Conservation (phyloP, 2,888 invertebrate genomes). For the Meiosimyza decipiens region DNA sequence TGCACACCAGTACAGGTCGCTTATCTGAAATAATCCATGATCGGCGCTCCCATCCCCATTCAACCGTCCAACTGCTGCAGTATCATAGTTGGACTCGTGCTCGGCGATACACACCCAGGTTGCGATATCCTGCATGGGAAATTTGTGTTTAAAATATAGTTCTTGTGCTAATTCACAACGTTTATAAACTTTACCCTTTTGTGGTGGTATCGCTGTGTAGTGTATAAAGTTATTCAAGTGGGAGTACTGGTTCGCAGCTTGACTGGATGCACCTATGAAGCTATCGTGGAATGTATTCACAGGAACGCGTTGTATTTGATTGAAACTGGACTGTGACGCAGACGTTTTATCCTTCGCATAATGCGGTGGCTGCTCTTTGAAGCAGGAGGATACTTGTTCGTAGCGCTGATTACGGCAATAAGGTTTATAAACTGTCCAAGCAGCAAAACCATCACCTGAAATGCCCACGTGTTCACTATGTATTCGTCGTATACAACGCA, state of each 20-base stretch:
- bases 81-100: slow-evolving; percentile 77
- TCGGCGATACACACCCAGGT: slow-evolving; percentile 80
- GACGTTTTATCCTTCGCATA: not conserved
- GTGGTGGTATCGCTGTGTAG: not conserved
- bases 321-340: slow-evolving; percentile 4
- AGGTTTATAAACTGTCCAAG: slow-evolving; percentile 78
- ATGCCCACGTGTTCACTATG: slow-evolving; percentile 75
- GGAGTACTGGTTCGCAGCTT: not conserved
- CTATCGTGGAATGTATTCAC: slow-evolving; percentile 37
- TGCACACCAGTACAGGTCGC: slow-evolving; percentile 78
- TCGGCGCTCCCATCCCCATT: slow-evolving; percentile 70
- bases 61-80: slow-evolving; percentile 70
- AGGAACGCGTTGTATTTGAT: slow-evolving; percentile 7
- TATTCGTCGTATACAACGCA: slow-evolving; percentile 74
- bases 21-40: slow-evolving; percentile 81
- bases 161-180: slow-evolving; percentile 79
- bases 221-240: slow-evolving; percentile 22
- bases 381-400: slow-evolving; percentile 64
- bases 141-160: slow-evolving; percentile 70
- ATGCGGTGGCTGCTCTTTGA: slow-evolving; percentile 38
- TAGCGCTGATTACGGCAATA: slow-evolving; percentile 70
- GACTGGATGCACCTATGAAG: not conserved
- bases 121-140: slow-evolving; percentile 69
- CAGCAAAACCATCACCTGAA: slow-evolving; percentile 78
- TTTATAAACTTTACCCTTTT: slow-evolving; percentile 70